phyloP scores from a whole-genome alignment of 2,113 vertebrate species.

The Ptilorrhoa leucosticta region DNA sequence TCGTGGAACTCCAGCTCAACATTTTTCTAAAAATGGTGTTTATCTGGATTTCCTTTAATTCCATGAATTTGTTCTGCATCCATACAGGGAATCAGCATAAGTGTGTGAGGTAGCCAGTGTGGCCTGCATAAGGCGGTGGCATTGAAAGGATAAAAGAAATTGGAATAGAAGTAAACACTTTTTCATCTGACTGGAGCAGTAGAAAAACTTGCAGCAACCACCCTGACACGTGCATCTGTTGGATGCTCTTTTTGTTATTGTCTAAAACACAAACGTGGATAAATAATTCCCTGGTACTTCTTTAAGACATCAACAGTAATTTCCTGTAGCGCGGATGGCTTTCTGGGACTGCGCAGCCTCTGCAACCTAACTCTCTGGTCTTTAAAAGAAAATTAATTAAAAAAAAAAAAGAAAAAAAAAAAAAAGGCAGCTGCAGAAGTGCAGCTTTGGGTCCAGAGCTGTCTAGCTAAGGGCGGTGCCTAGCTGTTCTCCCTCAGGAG shows the following conservation, averaged over 20 bases:
- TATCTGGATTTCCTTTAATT: conserved; percentile 5
- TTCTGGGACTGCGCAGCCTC: not conserved
- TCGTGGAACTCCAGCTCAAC: not conserved
- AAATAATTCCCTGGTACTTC: not conserved
- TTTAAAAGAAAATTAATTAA: not conserved
- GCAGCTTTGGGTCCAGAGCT: not conserved
- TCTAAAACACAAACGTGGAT: not conserved
- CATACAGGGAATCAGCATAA: not conserved
- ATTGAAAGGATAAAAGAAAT: not conserved
- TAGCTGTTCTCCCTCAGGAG: conserved; percentile 22
- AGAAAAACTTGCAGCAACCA: not conserved
- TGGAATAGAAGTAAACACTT: not conserved
- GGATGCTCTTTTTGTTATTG: not conserved
- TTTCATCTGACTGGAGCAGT: not conserved
- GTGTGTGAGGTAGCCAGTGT: not conserved
- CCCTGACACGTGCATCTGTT: fast-evolving
- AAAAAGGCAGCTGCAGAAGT: not conserved
- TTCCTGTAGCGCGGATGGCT: not conserved
- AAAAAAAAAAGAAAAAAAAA: not conserved
- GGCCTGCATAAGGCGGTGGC: fast-evolving
- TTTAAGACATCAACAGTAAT: not conserved
- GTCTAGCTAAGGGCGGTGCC: conserved; percentile 21
- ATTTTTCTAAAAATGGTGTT: not conserved
- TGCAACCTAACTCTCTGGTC: not conserved
- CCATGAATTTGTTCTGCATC: not conserved